Evolutionary conservation across 2,888 invertebrate genomes (phyloP), one percentile per base, ranked within the genome.

Genomic region (Podabrus alpinus): DNA sequence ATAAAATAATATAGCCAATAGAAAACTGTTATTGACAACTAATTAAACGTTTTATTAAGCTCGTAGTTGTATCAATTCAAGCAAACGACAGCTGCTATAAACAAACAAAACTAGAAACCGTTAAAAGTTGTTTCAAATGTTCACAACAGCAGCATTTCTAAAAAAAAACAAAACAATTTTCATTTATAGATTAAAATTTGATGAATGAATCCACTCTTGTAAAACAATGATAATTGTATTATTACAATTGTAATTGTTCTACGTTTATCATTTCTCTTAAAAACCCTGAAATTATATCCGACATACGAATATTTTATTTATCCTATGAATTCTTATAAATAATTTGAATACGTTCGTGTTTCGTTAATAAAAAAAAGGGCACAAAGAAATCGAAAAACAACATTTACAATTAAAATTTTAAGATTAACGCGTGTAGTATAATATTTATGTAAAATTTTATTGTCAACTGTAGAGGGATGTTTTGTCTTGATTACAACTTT

Each of bases 1-100:
- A 74, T 72, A 75, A 68, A 83, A 84, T 83, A 84, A 83, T 81
- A 75, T 76, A 73, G 79, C 80, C 82, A 83, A 83, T 83, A 83
- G 83, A 82, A 84, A 81, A 81, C 84, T 84, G 84, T 81, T 82
- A 83, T 82, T 84, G 84, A 84, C 84, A 84, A 84, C 83, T 83
- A 84, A 84, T 84, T 84, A 84, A 84, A 83, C 83, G 84, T 83
- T 84, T 84, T 83, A 83, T 84, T 83, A 82, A 83, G 78, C 73
- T 70, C 76, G 79, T 77, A 80, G 80, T 75, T 73, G 77, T 75
- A 76, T 73, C 80, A 79, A 81, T 81, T 80, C 80, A 76, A 71
- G 72, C 79, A 72, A 79, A 79, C 79, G 80, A 81, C 79, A 78
- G 79, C 79, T 79, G 80, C 81, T 81, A 82, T 82, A 81, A 82